These are phyloP conservation scores for Calephelis nemesis DNA, from an alignment of 1,140 invertebrate species.

Conservation along the genomic window DNA sequence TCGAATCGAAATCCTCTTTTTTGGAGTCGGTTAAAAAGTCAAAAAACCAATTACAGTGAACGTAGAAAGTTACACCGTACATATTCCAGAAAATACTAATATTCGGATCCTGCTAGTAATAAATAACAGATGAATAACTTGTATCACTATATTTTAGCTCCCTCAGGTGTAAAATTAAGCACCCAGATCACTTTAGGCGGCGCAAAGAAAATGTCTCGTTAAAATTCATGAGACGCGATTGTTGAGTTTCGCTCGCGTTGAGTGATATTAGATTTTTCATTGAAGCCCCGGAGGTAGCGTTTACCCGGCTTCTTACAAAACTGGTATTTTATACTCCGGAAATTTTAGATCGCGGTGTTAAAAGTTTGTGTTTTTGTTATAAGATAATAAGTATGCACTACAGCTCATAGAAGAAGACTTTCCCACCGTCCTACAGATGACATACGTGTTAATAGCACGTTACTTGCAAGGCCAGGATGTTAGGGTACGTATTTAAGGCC, in stretches of 20 bases:
- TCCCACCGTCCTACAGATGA: no score
- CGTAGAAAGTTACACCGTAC: no score
- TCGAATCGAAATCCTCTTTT: no score
- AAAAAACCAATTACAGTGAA: no score
- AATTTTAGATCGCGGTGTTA: not conserved
- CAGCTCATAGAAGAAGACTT: no score
- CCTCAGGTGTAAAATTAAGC: constrained; percentile 47
- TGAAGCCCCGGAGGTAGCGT: constrained; percentile 33
- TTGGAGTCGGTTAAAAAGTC: no score
- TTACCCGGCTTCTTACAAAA: constrained; percentile 30
- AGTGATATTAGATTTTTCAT: constrained; percentile 68
- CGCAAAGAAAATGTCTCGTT: constrained; percentile 64
- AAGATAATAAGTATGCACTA: no score
- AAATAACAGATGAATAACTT: not conserved
- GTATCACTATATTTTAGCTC: constrained; percentile 32
- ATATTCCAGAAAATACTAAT: no score
- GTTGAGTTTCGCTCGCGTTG: constrained; percentile 53
- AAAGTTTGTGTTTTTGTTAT: not conserved
- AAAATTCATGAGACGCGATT: constrained; percentile 67
- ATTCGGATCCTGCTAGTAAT: no score
- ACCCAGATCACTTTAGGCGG: constrained; percentile 46
- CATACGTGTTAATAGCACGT: no score
- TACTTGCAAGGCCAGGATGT: no score
- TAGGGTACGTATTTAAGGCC: no score
- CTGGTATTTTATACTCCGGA: constrained; percentile 26